Evolutionary conservation across 2,888 invertebrate genomes (phyloP), one percentile per base, ranked within the genome.

Genomic region (Pollenia griseotomentosa): DNA sequence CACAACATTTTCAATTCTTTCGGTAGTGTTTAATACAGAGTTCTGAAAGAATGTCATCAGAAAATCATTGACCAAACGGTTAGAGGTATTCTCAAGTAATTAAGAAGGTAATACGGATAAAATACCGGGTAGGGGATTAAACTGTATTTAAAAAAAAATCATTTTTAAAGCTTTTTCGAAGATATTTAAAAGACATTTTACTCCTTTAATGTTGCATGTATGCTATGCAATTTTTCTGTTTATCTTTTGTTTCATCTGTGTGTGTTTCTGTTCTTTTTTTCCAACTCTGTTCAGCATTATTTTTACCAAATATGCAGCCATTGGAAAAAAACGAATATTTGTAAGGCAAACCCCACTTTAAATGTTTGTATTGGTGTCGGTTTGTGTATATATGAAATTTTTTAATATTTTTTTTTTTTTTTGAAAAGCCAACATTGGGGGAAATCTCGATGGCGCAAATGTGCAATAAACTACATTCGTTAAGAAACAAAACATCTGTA

Each of bases 381-480:
- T 16, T 14, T 16, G 11, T 11, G 4, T 33, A 23, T 33, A 6
- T 33, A 6, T 33, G 6, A 33, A 33, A 57, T 23, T 16, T 48
- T 12, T 23, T 5, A 8, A 7, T 8, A 16, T 48, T 57, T 12
- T 19, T 63, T 33, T 71, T 46, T 55, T 55, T 53, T 63, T 61
- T 6, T 12, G 51, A 71, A 80, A 40, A 81, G 19, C 55, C 55
- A 81, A 57, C 55, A 48, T 19, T 42, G 11, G n/a, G 44, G 51
- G 48, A 77, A 85, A 81, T 77, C 85, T 66, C 70, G 75, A 65
- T 75, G 57, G 51, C 48, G 75, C 75, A 81, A 77, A 75, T 71
- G 81, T 81, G 75, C 81, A 59, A 85, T 85, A 85, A 81, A 85
- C 85, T 81, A 77, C 71, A 65, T 85, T 77, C 65, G 77, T 81